Evolutionary conservation across 2,888 invertebrate genomes (phyloP).

Genomic region (Dermolepida albohirtum): DNA sequence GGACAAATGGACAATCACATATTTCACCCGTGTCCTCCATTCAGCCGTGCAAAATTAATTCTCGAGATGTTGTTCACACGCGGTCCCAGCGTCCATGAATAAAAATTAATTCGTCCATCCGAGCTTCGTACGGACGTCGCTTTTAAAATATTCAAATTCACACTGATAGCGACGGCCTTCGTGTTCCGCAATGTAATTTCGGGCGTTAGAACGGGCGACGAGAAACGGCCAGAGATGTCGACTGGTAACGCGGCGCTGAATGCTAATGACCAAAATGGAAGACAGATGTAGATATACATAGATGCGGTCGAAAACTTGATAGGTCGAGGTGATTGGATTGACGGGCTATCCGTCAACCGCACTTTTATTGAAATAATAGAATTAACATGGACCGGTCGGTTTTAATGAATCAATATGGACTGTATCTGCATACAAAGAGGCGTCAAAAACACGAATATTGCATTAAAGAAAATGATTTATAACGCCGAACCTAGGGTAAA

Average conservation of each 20-base stretch:
- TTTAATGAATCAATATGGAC: not conserved
- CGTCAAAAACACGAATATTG: conserved; percentile 11
- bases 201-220: conserved; percentile 46
- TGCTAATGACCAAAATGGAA: conserved; percentile 54
- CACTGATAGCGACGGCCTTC: conserved; percentile 39
- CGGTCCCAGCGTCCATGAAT: conserved; percentile 13
- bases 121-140: not conserved
- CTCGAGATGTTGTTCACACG: conserved; percentile 11
- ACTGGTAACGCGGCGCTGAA: conserved; percentile 47
- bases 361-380: conserved; percentile 22
- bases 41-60: conserved; percentile 15
- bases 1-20: not conserved
- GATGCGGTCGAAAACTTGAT: conserved; percentile 44
- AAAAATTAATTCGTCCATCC: conserved; percentile 29
- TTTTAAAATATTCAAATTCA: conserved; percentile 47
- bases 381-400: conserved; percentile 12
- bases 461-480: conserved; percentile 5
- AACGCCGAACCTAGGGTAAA: not conserved
- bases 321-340: conserved; percentile 57
- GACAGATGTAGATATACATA: conserved; percentile 36
- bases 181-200: conserved; percentile 52
- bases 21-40: not conserved
- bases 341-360: conserved; percentile 43
- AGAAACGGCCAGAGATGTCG: conserved; percentile 9
- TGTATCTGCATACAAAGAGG: not conserved